These are phyloP conservation scores for Drosophila picticornis DNA, from an alignment of 2,888 invertebrate genomes.

Conservation along the genomic window DNA sequence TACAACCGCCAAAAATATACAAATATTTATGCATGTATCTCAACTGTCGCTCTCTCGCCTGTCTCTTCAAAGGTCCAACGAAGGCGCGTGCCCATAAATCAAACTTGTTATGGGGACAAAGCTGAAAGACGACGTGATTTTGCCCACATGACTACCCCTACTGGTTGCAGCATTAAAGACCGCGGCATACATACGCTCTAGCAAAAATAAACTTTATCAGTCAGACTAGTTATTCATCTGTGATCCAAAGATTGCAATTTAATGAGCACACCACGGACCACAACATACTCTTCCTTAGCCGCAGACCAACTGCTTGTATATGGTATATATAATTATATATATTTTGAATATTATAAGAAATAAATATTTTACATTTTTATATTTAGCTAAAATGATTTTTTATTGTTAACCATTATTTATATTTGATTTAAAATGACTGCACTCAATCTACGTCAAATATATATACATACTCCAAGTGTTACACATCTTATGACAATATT, in stretches of 20 bases:
- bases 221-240: neutral
- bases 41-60: slow-evolving; percentile 23
- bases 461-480: neutral
- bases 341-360: neutral
- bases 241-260: neutral
- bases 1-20: slow-evolving; percentile 40
- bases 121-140: slow-evolving; percentile 35
- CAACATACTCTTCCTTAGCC: neutral
- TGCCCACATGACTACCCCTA: slow-evolving; percentile 32
- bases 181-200: neutral
- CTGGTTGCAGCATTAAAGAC: neutral
- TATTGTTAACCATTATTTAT: neutral
- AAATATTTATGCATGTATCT: slow-evolving; percentile 48
- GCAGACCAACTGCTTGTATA: neutral
- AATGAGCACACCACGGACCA: neutral
- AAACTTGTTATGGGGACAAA: slow-evolving; percentile 30
- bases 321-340: neutral
- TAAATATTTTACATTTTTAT: neutral
- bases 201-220: neutral
- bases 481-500: neutral
- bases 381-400: neutral
- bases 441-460: neutral
- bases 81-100: slow-evolving; percentile 50
- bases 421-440: neutral
- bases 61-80: slow-evolving; percentile 31